phyloP scores from a whole-genome alignment of 2,888 invertebrate genomes.

The Serripes groenlandicus region DNA sequence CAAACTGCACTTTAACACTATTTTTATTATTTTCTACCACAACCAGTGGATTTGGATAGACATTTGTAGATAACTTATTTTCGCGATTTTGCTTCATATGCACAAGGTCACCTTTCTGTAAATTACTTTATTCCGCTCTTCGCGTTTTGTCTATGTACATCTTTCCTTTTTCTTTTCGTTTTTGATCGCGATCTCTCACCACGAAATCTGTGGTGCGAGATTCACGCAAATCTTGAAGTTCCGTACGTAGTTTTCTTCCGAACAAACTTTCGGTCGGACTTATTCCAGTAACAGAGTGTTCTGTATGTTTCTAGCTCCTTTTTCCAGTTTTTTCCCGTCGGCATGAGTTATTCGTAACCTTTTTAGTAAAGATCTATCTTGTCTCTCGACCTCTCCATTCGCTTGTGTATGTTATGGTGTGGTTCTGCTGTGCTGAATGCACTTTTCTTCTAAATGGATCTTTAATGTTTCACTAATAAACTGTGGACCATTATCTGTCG shows the following conservation, averaged over 20 bases:
- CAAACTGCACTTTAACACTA: conserved; percentile 25
- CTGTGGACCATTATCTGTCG: conserved; percentile 64
- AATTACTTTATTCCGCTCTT: conserved; percentile 34
- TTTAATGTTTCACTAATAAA: conserved; percentile 52
- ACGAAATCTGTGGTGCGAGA: conserved; percentile 12
- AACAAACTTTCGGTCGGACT: conserved; percentile 56
- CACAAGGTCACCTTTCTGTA: conserved; percentile 49
- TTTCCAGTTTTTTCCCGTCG: conserved; percentile 44
- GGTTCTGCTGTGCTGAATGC: conserved; percentile 49
- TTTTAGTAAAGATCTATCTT: conserved; percentile 59
- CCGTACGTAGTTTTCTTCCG: conserved; percentile 51
- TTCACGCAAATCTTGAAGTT: conserved; percentile 43
- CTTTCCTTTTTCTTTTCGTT: conserved; percentile 41
- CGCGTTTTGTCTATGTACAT: conserved; percentile 46
- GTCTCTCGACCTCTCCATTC: conserved; percentile 59
- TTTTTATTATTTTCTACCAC: conserved; percentile 3
- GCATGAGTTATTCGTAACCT: conserved; percentile 55
- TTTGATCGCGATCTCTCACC: conserved; percentile 37
- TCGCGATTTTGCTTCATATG: conserved; percentile 33
- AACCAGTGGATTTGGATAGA: conserved; percentile 9
- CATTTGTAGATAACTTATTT: conserved; percentile 44
- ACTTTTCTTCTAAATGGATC: conserved; percentile 36
- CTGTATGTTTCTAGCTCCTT: conserved; percentile 49
- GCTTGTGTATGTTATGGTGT: conserved; percentile 66
- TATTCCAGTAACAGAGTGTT: conserved; percentile 57